Conservation (phyloP, 2,113 vertebrate genomes). For the Coreoperca whiteheadi region DNA sequence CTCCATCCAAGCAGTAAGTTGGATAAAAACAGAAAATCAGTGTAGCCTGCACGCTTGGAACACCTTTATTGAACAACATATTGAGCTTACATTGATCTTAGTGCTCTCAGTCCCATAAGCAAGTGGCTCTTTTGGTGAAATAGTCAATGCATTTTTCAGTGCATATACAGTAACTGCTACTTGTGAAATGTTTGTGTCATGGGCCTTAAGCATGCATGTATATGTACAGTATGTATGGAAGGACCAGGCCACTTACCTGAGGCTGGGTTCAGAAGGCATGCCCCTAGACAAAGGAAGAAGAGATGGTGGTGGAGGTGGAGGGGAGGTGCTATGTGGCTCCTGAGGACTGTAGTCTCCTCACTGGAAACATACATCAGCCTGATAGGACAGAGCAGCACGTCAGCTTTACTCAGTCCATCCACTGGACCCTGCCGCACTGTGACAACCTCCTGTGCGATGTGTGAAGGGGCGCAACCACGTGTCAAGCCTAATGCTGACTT, state of each 20-base stretch:
- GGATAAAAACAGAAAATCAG: neutral
- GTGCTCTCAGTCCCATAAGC: neutral
- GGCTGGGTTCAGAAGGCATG: conserved; percentile 94
- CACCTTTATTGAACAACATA: conserved; percentile 18
- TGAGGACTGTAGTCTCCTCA: conserved; percentile 70
- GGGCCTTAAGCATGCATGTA: neutral
- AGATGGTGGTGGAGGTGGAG: conserved; percentile 49
- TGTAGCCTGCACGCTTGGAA: neutral
- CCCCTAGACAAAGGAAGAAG: conserved; percentile 78
- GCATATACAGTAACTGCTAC: neutral
- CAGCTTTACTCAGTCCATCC: conserved; percentile 68
- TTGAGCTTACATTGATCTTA: conserved; percentile 19
- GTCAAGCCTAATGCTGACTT: conserved; percentile 52
- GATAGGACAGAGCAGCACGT: conserved; percentile 71
- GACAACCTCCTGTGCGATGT: conserved; percentile 55
- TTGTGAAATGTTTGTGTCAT: conserved; percentile 5
- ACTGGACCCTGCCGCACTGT: conserved; percentile 40
- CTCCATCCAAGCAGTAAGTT: conserved; percentile 3
- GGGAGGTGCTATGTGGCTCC: conserved; percentile 61
- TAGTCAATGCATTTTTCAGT: neutral
- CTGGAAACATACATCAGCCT: conserved; percentile 77
- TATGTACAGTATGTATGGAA: conserved; percentile 7
- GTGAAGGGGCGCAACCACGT: conserved; percentile 61
- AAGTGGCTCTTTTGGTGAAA: neutral
- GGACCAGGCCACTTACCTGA: conserved; percentile 84